Evolutionary conservation across 2,888 invertebrate genomes (phyloP).

Genomic region (Helleia helle): DNA sequence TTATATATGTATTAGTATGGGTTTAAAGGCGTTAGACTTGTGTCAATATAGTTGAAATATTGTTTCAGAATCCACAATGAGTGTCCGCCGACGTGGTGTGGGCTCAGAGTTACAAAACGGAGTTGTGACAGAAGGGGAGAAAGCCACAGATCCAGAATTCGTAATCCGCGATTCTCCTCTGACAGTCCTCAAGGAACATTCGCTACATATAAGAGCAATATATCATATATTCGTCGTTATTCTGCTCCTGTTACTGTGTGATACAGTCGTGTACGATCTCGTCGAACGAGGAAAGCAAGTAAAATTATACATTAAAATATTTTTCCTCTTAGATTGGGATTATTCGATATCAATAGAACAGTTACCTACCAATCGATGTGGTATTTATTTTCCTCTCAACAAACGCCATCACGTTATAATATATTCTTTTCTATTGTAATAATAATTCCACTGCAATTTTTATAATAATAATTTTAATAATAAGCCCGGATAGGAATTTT

Average conservation of each 20-base stretch:
- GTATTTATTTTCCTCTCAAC: no score
- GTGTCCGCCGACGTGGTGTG: slow-evolving; percentile 25
- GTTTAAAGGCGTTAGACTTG: no score
- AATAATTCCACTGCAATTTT: no score
- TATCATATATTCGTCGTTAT: slow-evolving; percentile 89
- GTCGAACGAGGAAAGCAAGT: slow-evolving; percentile 84
- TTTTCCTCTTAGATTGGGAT: no score
- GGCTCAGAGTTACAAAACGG: slow-evolving; percentile 29
- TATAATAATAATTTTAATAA: no score
- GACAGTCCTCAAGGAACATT: slow-evolving; percentile 82
- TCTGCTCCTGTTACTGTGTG: slow-evolving; percentile 80
- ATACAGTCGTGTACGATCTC: slow-evolving; percentile 82
- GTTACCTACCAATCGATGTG: no score
- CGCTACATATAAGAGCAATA: slow-evolving; percentile 85
- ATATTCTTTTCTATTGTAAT: no score
- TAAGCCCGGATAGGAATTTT: no score
- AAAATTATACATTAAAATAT: slow-evolving; percentile 26
- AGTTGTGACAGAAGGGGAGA: slow-evolving; percentile 24
- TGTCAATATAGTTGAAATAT: slow-evolving; percentile 19
- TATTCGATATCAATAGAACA: no score
- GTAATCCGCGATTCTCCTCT: slow-evolving; percentile 83
- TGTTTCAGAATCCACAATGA: slow-evolving; percentile 18
- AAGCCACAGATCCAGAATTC: slow-evolving; percentile 60
- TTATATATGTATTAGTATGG: no score
- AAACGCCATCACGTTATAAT: no score